These are phyloP conservation scores for Lysandra coridon DNA, from an alignment of 2,888 invertebrate species.

Conservation along the genomic window DNA sequence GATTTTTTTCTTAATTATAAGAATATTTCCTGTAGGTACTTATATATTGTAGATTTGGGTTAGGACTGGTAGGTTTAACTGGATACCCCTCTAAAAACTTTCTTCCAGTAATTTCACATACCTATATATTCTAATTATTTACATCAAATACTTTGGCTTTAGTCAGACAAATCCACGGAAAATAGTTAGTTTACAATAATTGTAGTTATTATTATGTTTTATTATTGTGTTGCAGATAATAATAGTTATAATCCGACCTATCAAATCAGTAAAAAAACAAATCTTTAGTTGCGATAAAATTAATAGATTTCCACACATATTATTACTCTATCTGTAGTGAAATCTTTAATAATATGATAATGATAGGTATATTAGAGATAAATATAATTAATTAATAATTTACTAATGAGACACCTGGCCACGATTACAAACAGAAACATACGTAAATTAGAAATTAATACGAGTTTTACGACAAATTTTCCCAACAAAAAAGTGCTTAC, in stretches of 20 bases:
- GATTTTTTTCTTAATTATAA: no score
- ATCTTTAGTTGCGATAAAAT: conserved; percentile 11
- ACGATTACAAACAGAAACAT: background rate
- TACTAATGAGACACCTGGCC: background rate
- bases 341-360: background rate
- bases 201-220: no score
- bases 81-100: no score
- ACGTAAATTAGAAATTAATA: background rate
- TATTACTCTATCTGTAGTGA: background rate
- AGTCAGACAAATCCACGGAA: no score
- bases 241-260: background rate
- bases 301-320: background rate
- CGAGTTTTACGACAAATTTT: background rate
- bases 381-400: background rate
- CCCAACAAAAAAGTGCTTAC: background rate
- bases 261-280: conserved; percentile 4
- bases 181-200: background rate
- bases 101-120: no score
- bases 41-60: no score
- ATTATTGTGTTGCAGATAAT: background rate
- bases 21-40: no score
- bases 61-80: no score
- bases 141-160: no score
- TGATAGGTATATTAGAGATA: background rate
- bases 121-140: no score